phyloP scores from a whole-genome alignment of 2,113 vertebrate genomes.

The Aplodontia rufa region DNA sequence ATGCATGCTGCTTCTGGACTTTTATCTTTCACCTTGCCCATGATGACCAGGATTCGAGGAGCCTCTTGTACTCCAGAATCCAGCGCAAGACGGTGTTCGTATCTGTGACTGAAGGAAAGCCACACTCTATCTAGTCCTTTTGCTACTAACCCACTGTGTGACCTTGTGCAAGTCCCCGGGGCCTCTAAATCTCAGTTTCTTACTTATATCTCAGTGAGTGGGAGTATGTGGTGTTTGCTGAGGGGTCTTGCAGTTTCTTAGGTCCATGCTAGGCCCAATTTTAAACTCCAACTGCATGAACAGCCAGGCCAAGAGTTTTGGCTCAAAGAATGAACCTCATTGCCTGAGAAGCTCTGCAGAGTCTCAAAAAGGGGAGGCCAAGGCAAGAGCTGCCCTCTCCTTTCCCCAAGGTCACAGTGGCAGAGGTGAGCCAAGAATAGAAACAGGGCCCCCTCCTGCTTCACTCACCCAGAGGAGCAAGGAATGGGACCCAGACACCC shows the following conservation, averaged over 20 bases:
- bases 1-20: not conserved
- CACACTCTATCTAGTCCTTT: not conserved
- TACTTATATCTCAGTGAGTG: not conserved
- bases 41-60: not conserved
- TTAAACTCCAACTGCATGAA: not conserved
- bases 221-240: not conserved
- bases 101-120: not conserved
- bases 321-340: not conserved
- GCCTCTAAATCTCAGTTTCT: not conserved
- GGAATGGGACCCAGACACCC: not conserved
- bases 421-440: slow-evolving; percentile 5
- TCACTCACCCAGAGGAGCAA: not conserved
- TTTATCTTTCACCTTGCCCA: not conserved
- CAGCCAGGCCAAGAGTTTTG: not conserved
- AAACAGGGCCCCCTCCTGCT: not conserved
- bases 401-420: not conserved
- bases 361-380: not conserved
- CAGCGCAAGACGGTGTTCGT: too few relatives aligned
- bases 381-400: not conserved
- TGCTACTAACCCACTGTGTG: not conserved
- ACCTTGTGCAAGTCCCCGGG: not conserved
- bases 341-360: not conserved
- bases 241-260: not conserved
- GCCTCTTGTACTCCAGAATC: not conserved
- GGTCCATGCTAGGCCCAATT: not conserved